Evolutionary conservation across 2,113 vertebrate genomes (phyloP).

Genomic region (Eulemur rufifrons): DNA sequence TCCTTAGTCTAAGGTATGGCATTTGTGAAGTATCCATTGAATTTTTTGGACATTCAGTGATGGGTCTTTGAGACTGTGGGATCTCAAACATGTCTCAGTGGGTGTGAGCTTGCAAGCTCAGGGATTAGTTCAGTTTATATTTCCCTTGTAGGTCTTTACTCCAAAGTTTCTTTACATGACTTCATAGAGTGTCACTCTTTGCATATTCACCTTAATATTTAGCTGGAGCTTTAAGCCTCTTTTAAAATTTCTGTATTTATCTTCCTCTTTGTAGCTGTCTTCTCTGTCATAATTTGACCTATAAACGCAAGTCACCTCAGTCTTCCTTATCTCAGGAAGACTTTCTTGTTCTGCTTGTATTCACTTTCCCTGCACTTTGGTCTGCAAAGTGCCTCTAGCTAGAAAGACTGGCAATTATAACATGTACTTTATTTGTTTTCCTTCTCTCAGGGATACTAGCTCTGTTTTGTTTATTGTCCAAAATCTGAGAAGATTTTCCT

Average conservation of each 20-base stretch:
- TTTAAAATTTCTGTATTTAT: background rate
- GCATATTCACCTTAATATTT: background rate
- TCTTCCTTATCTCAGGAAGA: background rate
- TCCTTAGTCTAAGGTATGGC: background rate
- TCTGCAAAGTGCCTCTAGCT: background rate
- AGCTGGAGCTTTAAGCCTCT: background rate
- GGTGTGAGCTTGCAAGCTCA: background rate
- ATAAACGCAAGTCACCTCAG: background rate
- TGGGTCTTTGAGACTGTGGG: background rate
- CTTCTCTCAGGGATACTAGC: background rate
- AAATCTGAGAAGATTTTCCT: background rate
- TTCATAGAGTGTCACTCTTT: background rate
- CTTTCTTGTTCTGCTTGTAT: background rate
- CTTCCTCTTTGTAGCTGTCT: background rate
- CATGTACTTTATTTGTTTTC: background rate
- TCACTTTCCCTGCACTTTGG: background rate
- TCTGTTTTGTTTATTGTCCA: background rate
- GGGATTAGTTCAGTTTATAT: background rate
- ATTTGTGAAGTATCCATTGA: background rate
- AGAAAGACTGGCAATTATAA: background rate
- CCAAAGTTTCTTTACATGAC: background rate
- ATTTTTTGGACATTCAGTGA: background rate
- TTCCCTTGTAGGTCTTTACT: background rate
- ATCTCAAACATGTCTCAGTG: background rate
- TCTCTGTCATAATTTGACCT: background rate